A percentile compares a stretch with the other conserved stretches of the same genome.
Conservation (phyloP, 2,888 invertebrate species). For the Globia sparganii region DNA sequence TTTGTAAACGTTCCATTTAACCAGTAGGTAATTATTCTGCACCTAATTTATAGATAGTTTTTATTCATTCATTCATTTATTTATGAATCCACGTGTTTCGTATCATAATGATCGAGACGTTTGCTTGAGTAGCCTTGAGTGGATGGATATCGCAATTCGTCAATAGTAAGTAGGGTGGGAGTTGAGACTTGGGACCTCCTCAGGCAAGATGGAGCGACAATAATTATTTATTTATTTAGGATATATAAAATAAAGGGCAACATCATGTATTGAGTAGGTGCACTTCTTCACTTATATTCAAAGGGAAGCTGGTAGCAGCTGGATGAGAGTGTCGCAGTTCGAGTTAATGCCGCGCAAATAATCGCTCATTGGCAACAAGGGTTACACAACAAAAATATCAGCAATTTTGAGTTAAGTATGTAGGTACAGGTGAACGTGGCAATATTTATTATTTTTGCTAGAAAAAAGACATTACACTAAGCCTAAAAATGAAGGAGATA, state of each 20-base stretch:
- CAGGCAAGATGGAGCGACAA: not conserved
- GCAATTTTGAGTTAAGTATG: no score
- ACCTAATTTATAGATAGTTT: not conserved
- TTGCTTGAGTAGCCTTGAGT: not conserved
- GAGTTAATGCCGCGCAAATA: not conserved
- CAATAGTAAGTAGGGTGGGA: not conserved
- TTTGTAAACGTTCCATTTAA: constrained; percentile 2
- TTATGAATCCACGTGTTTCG: constrained; percentile 18
- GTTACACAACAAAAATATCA: no score
- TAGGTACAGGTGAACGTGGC: no score
- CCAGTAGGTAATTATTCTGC: not conserved
- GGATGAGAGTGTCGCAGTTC: not conserved
- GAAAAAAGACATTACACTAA: no score
- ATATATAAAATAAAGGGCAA: no score
- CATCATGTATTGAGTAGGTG: no score
- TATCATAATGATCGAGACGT: not conserved
- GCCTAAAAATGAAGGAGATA: no score
- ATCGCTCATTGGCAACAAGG: no score
- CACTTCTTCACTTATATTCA: no score
- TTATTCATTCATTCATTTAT: not conserved
- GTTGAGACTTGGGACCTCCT: not conserved
- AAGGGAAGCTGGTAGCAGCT: not conserved
- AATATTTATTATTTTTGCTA: no score
- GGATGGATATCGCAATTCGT: not conserved
- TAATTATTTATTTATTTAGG: no score